Base-by-base conservation (phyloP, 2,113 vertebrate genomes). In the Eudorcas thomsonii region DNA sequence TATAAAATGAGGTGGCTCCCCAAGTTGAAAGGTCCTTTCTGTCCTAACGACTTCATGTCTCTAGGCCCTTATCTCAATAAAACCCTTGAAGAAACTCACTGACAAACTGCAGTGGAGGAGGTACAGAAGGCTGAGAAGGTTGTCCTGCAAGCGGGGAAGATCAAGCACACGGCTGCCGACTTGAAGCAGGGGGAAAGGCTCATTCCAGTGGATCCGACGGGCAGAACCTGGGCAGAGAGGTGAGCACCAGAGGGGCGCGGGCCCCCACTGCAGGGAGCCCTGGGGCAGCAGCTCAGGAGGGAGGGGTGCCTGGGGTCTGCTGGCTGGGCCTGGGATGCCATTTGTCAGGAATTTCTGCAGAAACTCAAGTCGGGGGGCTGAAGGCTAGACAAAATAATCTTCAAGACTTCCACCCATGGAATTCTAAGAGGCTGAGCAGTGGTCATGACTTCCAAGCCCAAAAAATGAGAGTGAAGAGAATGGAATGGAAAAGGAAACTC, bases 121-220 rank as follows among this genome's bases (percentile, higher is more conserved):
- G 14, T 1, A 1, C 7, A 2, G 5, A 23, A n/a, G 59, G 55
- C 55, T 17, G 54, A 60, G 55, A 28, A n/a, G 13, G 62, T 5
- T n/a, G 77, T 55, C 17, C 13, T 9, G 54, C 1, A 8, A 21
- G 39, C 1, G 21, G 87, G 16, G 14, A n/a, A 2, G 23, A 3
- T 74, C 86, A 55, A 6, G 1, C 0, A 4, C 3, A 5, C 0
- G n/a, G 81, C 59, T 11, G 54, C 45, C 0, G 10, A 60, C 83
- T 23, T 21, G 86, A n/a, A 39, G 55, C n/a, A 14, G 15, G 77
- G 39, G 74, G 7, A 12, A 7, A 60, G 19, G 39, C 55, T 77
- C 25, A 13, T 13, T 28, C 28, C 4, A 2, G 71, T 5, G 30
- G 17, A 2, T 43, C 52, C 43, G 2, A 9, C 0, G 7, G 36